Base-by-base conservation (phyloP, 2,797 vertebrate species). In the Aulostomus chinensis region DNA sequence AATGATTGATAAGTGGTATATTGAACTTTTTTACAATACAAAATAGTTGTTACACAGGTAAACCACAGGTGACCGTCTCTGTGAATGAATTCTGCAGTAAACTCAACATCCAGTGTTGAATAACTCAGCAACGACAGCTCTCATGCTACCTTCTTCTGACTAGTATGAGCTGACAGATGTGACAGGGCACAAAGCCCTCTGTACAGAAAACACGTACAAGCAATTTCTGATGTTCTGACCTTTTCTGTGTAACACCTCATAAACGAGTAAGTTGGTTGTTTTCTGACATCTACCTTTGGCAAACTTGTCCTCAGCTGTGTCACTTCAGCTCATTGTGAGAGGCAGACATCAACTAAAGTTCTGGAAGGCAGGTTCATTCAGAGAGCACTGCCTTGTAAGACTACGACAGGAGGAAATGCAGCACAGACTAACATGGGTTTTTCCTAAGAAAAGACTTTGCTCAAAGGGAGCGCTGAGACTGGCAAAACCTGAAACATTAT, bases 71-170 rank as follows among this genome's bases (percentile, higher is more conserved):
- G 25, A 59, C 28, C 16, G 47, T 53, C 28, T 58, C 55, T 48
- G 16, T 49, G 32, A 43, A 45, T 54, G 37, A 51, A 55, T 68
- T 62, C 1, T 35, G 54, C 68, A 50, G 64, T 63, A 66, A 84
- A 79, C 17, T 86, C 86, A 88, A 88, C 83, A 88, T 83, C 84
- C 83, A 88, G 88, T 86, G 82, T 86, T 87, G 88, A 88, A 73
- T 79, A 68, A 68, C 34, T 57, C 35, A 46, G 30, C 30, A 55
- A 49, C 52, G 49, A 55, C 78, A 71, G 39, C 42, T 46, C 40
- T 60, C 17, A 41, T 46, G 61, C 48, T 58, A 62, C 58, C 16
- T 58, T 43, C 42, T 62, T 62, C 33, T 41, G 51, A 57, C 39
- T 26, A 43, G 28, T 16, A 63, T 28, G 49, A 50, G 45, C 41